Evolutionary conservation across 2,113 vertebrate species (phyloP), one percentile per base, ranked within the genome.

Genomic region (Edolisoma coerulescens): DNA sequence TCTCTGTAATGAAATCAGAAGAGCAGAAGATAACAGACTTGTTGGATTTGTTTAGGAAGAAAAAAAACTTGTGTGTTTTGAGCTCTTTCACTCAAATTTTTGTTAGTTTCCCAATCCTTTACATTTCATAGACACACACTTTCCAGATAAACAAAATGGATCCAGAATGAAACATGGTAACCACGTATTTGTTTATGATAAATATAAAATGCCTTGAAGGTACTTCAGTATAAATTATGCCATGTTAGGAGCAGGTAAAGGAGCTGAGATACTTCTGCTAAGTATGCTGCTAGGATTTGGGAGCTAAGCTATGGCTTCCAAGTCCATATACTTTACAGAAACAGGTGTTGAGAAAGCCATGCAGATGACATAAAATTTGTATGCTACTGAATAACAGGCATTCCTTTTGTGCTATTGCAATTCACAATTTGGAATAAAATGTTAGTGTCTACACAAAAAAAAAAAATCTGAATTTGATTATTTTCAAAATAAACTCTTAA

Each of bases 11-110:
- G 52, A 75, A 95, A 94, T 81, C 64, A 77, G 32, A 56, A 91
- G 6, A 75, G 35, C 15, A 50, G 32, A 88, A n/a, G 20, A 67
- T 54, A 71, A 77, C 17, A 70, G 28, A 23, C 21, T 50, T 84
- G 22, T 18, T 95, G 2, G 39, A 75, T 81, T 75, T 82, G 4
- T 32, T 84, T 60, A 53, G 11, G 5, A 53, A 19, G 15, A 23
- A 75, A 42, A 60, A 33, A 54, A 24, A 10, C n/a, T 0, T 0
- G 0, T 53, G 6, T 9, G 10, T 16, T 75, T 45, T 84, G 20
- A 75, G 10, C n/a, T 91, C 22, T 77, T 61, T 59, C 59, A 67
- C 13, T 81, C 7, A 45, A 50, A 26, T 4, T 73, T 90, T 8
- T 35, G 2, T 27, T 61, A 37, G 13, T 78, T 78, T 47, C 33